A percentile compares a stretch with the other conserved stretches of the same genome.
Conservation (phyloP, 2,113 vertebrate species). For the Rhinichthys klamathensis region DNA sequence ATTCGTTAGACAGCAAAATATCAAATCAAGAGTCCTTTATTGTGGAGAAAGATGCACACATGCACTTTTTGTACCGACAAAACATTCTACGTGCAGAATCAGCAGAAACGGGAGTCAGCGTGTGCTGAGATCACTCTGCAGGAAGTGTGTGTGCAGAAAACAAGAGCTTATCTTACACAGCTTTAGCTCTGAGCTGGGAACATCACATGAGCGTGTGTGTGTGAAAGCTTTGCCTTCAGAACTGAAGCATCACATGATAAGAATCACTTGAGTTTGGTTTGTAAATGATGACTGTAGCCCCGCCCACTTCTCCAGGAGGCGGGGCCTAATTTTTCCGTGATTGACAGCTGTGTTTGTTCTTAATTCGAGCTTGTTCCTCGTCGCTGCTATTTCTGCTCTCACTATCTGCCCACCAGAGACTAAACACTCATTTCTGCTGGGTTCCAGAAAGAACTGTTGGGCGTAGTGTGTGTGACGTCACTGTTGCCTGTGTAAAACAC, state of each 20-base stretch:
- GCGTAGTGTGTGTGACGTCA: no score
- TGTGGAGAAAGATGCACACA: not conserved
- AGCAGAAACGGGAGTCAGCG: not conserved
- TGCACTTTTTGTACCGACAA: no score
- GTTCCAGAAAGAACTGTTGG: not conserved
- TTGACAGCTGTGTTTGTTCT: not conserved
- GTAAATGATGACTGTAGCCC: conserved; percentile 46
- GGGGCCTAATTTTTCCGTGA: not conserved
- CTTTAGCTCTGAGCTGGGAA: not conserved
- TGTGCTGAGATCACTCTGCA: not conserved
- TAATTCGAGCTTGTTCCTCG: not conserved
- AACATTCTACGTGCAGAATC: no score
- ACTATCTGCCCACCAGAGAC: not conserved
- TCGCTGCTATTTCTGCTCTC: not conserved
- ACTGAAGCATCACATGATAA: conserved; percentile 3
- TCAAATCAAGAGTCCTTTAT: not conserved
- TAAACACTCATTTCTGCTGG: not conserved
- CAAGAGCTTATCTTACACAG: conserved; percentile 19
- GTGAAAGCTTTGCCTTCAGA: not conserved
- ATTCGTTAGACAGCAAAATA: not conserved
- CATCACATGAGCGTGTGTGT: not conserved
- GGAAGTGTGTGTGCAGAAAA: not conserved
- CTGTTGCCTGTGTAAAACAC: no score
- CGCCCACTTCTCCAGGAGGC: conserved; percentile 27
- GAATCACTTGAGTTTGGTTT: conserved; percentile 51